Evolutionary conservation across 2,797 vertebrate genomes (phyloP).

Genomic region (Pantherophis vulpinus): DNA sequence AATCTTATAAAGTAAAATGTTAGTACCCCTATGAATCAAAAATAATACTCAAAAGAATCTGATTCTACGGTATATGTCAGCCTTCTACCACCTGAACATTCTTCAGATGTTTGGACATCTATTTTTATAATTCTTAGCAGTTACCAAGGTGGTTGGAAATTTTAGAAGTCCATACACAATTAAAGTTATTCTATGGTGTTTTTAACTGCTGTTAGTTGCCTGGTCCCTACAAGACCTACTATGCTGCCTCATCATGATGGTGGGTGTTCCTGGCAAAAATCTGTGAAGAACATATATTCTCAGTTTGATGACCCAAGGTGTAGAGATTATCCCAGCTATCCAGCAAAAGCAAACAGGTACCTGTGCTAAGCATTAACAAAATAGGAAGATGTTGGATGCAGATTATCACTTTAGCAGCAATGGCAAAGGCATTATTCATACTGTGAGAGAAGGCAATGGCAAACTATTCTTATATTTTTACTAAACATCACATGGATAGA

Average conservation of each 20-base stretch:
- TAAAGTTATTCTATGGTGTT: neutral
- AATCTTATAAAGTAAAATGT: neutral
- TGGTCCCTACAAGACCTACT: neutral
- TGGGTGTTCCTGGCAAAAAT: neutral
- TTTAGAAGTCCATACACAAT: neutral
- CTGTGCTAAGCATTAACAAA: neutral
- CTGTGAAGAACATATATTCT: neutral
- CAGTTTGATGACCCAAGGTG: neutral
- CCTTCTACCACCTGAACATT: neutral
- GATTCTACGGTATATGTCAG: neutral
- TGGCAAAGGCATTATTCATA: neutral
- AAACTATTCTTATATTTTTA: neutral
- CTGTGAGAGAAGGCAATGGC: neutral
- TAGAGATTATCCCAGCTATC: neutral
- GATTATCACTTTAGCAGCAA: neutral
- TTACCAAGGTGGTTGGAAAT: neutral
- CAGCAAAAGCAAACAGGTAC: neutral
- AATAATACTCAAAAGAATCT: neutral
- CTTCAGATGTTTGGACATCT: neutral
- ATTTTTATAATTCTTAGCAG: neutral
- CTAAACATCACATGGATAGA: neutral
- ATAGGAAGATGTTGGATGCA: neutral
- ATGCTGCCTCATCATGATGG: neutral
- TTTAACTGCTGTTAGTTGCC: neutral
- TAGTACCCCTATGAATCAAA: neutral